A percentile compares a stretch with the other conserved stretches of the same genome.
phyloP scores from a whole-genome alignment of 2,888 invertebrate genomes.

The Synergus japonicus region DNA sequence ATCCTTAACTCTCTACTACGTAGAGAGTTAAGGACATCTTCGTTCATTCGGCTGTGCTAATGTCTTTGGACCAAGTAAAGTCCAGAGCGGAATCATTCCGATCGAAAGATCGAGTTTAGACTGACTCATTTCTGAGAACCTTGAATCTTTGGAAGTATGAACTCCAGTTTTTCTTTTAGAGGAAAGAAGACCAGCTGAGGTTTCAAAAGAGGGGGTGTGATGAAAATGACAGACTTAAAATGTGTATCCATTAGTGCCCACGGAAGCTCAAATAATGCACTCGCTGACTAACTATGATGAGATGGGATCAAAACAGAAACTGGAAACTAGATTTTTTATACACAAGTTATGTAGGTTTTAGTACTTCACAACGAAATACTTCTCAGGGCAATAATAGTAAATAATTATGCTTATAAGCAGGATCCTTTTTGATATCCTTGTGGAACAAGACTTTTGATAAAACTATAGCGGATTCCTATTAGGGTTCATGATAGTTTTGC shows the following conservation, averaged over 20 bases:
- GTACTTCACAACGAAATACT: conserved; percentile 5
- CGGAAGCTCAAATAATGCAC: not conserved
- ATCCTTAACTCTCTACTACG: too few species aligned
- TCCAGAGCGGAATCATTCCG: conserved; percentile 28
- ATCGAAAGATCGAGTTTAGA: conserved; percentile 31
- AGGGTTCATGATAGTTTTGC: not conserved
- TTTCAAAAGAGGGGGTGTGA: not conserved
- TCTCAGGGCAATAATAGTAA: conserved; percentile 22
- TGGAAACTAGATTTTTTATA: not conserved
- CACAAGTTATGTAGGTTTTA: not conserved
- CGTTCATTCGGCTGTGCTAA: conserved; percentile 30
- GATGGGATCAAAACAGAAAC: not conserved
- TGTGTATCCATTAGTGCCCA: not conserved
- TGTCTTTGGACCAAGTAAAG: conserved; percentile 27
- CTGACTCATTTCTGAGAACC: conserved; percentile 17
- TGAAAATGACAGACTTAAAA: not conserved
- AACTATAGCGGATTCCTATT: not conserved
- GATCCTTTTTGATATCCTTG: not conserved
- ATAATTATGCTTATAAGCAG: not conserved
- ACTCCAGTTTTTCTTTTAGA: not conserved
- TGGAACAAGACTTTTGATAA: not conserved
- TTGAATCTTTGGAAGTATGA: not conserved
- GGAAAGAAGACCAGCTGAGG: not conserved
- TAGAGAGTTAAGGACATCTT: conserved; percentile 18
- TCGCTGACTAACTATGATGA: not conserved